Evolutionary conservation across 2,888 invertebrate species (phyloP).

Genomic region (Tipula lateralis): DNA sequence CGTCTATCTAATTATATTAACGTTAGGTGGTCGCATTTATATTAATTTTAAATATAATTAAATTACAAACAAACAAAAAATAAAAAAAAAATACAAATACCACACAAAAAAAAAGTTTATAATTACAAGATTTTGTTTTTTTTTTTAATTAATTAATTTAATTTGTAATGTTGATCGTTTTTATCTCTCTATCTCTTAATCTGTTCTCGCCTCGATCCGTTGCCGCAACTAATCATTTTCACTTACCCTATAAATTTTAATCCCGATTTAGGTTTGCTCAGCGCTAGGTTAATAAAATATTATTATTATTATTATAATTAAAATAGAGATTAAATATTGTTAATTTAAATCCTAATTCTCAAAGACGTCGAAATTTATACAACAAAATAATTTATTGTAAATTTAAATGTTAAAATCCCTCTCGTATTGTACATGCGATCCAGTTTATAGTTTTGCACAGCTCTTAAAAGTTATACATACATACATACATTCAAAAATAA

Average conservation of each 20-base stretch:
- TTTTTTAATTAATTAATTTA: not conserved
- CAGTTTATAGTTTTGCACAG: not conserved
- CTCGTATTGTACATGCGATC: not conserved
- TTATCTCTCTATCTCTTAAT: not conserved
- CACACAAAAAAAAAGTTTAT: conserved; percentile 30
- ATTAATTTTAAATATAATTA: conserved; percentile 45
- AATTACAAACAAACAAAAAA: conserved; percentile 34
- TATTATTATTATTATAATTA: not conserved
- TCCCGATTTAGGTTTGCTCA: not conserved
- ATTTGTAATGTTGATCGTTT: not conserved
- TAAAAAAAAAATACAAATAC: conserved; percentile 26
- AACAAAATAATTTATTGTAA: not conserved
- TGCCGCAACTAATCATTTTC: too few relatives aligned
- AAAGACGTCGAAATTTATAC: too few relatives aligned
- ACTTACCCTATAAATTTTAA: not conserved
- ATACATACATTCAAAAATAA: not conserved
- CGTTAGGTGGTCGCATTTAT: conserved; percentile 46
- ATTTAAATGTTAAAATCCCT: not conserved
- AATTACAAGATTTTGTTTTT: too few relatives aligned
- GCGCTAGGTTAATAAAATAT: not conserved
- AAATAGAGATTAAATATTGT: too few relatives aligned
- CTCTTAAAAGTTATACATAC: not conserved
- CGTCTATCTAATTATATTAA: conserved; percentile 45
- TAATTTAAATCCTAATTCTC: too few relatives aligned
- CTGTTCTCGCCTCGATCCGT: not conserved